Percentiles rank a stretch among this genome's conserved stretches.
Conservation (phyloP, 2,888 invertebrate species). For the Drosophila aldrichi region DNA sequence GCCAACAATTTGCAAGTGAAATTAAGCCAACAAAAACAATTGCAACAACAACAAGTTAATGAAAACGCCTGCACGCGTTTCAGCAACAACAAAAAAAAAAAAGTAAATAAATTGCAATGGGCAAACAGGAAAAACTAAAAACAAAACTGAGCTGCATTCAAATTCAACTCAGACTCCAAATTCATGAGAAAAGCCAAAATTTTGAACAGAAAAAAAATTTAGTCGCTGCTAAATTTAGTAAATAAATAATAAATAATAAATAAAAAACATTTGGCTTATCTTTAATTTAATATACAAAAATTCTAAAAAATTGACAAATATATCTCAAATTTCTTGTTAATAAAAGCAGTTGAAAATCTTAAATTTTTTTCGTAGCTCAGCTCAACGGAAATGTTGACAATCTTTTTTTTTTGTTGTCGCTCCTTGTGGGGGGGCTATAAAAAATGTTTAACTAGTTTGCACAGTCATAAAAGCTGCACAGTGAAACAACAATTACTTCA, state of each 20-base stretch:
- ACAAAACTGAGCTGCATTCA: slow-evolving; percentile 3
- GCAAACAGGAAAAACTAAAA: slow-evolving; percentile 12
- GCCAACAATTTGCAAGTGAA: slow-evolving; percentile 44
- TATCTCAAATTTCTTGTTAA: not conserved
- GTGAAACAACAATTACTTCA: slow-evolving; percentile 27
- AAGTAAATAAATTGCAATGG: slow-evolving; percentile 2
- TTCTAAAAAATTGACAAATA: too few relatives aligned
- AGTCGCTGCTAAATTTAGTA: too few relatives aligned
- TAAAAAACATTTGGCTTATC: too few relatives aligned
- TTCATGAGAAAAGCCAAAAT: not conserved
- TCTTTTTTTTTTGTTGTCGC: slow-evolving; percentile 20
- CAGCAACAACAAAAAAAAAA: not conserved
- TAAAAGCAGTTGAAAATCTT: not conserved
- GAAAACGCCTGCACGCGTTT: slow-evolving; percentile 60
- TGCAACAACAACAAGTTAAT: slow-evolving; percentile 76
- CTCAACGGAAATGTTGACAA: slow-evolving; percentile 23
- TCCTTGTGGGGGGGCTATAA: slow-evolving; percentile 49
- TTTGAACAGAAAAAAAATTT: too few relatives aligned
- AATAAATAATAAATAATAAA: too few relatives aligned
- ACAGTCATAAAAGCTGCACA: slow-evolving; percentile 50
- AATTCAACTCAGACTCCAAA: not conserved
- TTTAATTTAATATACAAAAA: too few relatives aligned
- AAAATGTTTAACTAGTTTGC: slow-evolving; percentile 63
- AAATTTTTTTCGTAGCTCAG: not conserved
- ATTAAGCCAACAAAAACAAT: slow-evolving; percentile 56